Evolutionary conservation across 2,888 invertebrate genomes (phyloP).

Genomic region (Drosophila affinis): DNA sequence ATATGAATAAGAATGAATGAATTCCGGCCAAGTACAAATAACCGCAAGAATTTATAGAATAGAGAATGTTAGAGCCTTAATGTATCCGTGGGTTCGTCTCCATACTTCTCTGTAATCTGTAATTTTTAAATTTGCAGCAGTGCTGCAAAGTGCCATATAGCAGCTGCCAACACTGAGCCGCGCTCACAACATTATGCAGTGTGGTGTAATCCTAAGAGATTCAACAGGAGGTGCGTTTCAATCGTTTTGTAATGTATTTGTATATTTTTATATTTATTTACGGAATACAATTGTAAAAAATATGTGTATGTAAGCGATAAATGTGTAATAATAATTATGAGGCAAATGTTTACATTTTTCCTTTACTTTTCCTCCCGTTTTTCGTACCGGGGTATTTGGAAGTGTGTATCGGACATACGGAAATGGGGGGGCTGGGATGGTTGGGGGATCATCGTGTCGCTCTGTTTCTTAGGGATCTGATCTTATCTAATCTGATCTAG

Average conservation of each 20-base stretch:
- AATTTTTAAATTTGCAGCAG: no score
- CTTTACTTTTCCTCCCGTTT: conserved; percentile 26
- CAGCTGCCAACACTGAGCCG: no score
- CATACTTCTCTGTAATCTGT: no score
- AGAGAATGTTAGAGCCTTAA: no score
- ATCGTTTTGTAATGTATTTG: background rate
- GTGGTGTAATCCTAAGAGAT: background rate
- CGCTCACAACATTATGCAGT: no score
- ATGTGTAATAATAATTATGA: conserved; percentile 60
- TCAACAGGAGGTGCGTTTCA: background rate
- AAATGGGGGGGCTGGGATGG: background rate
- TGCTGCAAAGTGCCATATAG: no score
- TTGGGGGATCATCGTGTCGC: conserved; percentile 20
- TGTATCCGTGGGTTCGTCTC: no score
- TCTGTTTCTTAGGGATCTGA: background rate
- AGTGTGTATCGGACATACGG: conserved; percentile 8
- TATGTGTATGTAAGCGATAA: conserved; percentile 64
- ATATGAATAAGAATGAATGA: no score
- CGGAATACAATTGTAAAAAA: conserved; percentile 70
- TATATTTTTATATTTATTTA: conserved; percentile 51
- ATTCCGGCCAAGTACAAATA: no score
- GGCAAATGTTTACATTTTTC: conserved; percentile 64
- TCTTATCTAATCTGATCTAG: background rate
- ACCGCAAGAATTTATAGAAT: no score
- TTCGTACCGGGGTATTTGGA: conserved; percentile 3